These are phyloP conservation scores for Zingel zingel DNA, from an alignment of 2,113 vertebrate species.

Conservation along the genomic window DNA sequence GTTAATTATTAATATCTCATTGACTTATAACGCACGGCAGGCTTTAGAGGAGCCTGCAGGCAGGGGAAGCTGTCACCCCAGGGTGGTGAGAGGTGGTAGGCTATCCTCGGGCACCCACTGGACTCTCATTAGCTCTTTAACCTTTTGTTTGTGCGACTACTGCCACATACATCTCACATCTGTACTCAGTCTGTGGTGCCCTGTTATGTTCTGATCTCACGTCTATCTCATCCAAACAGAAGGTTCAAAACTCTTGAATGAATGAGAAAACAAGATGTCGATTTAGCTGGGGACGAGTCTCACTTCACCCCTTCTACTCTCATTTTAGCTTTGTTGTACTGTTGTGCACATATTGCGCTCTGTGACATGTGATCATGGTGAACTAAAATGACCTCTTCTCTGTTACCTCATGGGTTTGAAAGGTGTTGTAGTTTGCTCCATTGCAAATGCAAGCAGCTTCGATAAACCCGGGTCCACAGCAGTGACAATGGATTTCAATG, in stretches of 20 bases:
- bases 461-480: not conserved
- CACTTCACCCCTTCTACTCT: not conserved
- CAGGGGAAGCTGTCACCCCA: slow-evolving; percentile 62
- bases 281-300: slow-evolving; percentile 2
- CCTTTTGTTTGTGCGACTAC: slow-evolving; percentile 32
- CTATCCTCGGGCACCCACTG: slow-evolving; percentile 29
- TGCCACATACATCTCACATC: slow-evolving; percentile 20
- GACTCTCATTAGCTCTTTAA: slow-evolving; percentile 38
- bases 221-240: not conserved
- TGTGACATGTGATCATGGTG: not conserved
- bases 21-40: slow-evolving; percentile 68
- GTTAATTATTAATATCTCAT: slow-evolving; percentile 82
- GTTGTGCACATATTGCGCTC: not conserved
- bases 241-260: not conserved
- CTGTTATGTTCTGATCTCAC: not conserved
- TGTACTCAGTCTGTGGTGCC: not conserved
- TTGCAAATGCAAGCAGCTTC: not conserved
- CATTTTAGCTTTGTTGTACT: slow-evolving; percentile 7
- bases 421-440: not conserved
- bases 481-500: not conserved
- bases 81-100: slow-evolving; percentile 56
- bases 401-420: not conserved
- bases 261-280: not conserved
- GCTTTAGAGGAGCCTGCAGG: slow-evolving; percentile 57
- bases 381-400: not conserved